These are phyloP conservation scores for Bombus soroeensis DNA, from an alignment of 1,140 invertebrate genomes.

Conservation along the genomic window DNA sequence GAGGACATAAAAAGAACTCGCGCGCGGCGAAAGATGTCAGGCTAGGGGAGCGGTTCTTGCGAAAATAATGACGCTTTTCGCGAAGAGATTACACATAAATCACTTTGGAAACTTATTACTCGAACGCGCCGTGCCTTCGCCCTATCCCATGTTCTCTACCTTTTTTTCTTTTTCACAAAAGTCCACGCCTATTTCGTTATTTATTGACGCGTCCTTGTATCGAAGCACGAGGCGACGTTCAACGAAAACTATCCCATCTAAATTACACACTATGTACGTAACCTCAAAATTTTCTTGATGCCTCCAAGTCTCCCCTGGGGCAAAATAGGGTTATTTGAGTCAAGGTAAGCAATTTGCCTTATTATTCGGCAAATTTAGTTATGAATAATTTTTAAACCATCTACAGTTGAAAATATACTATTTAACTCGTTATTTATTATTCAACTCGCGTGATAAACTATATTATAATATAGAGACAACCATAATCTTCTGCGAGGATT, in stretches of 20 bases:
- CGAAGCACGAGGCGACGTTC: neutral
- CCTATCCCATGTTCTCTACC: neutral
- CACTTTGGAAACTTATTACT: conserved; percentile 49
- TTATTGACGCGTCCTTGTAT: conserved; percentile 7
- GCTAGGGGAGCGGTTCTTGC: conserved; percentile 4
- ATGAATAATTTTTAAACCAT: neutral
- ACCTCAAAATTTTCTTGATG: no score
- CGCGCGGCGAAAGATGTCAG: conserved; percentile 11
- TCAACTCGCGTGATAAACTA: no score
- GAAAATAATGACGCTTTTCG: conserved; percentile 52
- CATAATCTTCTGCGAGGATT: no score
- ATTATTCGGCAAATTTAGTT: neutral
- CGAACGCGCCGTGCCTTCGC: neutral
- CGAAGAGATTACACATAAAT: conserved; percentile 54
- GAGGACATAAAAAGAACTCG: conserved; percentile 51
- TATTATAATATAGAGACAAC: no score
- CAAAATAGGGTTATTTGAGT: neutral
- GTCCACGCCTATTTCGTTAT: neutral
- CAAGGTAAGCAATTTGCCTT: neutral
- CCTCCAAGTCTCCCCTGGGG: no score
- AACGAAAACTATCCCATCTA: neutral
- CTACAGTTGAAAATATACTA: neutral
- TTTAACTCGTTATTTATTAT: neutral
- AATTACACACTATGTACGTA: no score
- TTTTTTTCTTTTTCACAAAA: neutral